phyloP scores from a whole-genome alignment of 2,113 vertebrate genomes.

The Danionella cerebrum region DNA sequence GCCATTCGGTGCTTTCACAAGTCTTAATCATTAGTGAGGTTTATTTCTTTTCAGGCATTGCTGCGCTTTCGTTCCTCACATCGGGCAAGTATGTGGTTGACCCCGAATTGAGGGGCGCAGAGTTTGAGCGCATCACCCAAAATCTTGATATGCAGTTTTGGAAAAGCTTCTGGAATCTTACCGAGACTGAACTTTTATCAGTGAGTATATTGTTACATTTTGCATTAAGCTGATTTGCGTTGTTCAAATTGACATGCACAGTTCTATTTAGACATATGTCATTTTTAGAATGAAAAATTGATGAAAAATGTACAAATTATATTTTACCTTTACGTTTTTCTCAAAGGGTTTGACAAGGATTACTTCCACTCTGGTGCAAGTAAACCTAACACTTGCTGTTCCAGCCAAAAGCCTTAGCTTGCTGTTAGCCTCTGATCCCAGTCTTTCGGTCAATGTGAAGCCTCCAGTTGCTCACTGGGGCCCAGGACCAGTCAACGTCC shows the following conservation, averaged over 20 bases:
- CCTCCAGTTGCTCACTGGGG: conserved; percentile 80
- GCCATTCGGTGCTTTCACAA: neutral
- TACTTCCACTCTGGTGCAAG: conserved; percentile 65
- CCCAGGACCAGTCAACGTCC: conserved; percentile 70
- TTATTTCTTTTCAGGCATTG: conserved; percentile 58
- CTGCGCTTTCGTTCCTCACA: conserved; percentile 79
- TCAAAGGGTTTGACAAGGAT: conserved; percentile 72
- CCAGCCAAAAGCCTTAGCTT: conserved; percentile 68
- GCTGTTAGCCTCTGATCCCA: conserved; percentile 70
- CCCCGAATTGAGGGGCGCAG: conserved; percentile 75
- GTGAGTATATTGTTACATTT: conserved; percentile 52
- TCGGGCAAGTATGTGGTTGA: conserved; percentile 81
- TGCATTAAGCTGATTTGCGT: too few relatives aligned
- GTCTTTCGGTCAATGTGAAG: conserved; percentile 58
- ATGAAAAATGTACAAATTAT: too few relatives aligned
- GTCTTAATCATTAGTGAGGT: neutral
- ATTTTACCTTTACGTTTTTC: neutral
- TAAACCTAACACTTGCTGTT: conserved; percentile 71
- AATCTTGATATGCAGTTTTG: conserved; percentile 84
- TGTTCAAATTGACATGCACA: too few relatives aligned
- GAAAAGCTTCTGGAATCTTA: conserved; percentile 90
- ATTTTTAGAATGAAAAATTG: too few relatives aligned
- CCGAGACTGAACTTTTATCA: conserved; percentile 76
- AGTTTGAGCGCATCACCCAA: conserved; percentile 84
- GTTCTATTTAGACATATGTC: too few relatives aligned